Percentiles rank a stretch among this genome's conserved stretches.
Conservation (phyloP, 1,140 invertebrate genomes). For the Eumeta japonica region DNA sequence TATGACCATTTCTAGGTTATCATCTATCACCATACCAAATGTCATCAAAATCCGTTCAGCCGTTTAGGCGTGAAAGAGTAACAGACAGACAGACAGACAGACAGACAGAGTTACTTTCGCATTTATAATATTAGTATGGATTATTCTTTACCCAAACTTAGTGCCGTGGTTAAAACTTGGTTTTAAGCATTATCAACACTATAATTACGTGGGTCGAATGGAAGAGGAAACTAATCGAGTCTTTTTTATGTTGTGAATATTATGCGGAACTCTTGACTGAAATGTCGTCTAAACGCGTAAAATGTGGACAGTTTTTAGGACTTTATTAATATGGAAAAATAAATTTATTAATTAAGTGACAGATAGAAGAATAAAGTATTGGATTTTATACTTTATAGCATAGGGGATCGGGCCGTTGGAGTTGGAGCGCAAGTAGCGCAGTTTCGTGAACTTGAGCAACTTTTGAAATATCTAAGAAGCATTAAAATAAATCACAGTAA, state of each 20-base stretch:
- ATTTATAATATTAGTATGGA: no score
- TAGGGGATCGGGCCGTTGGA: conserved; percentile 16
- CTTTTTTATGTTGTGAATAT: conserved; percentile 20
- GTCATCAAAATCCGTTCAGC: no score
- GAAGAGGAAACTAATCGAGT: conserved; percentile 23
- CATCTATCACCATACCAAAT: no score
- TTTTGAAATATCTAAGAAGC: conserved; percentile 15
- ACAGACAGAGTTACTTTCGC: no score
- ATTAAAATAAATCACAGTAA: conserved; percentile 5
- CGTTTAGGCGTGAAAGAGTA: no score
- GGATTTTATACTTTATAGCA: conserved; percentile 18
- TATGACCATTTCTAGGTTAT: no score
- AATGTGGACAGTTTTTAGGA: conserved; percentile 11
- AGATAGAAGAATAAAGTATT: conserved; percentile 13
- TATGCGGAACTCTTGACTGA: conserved; percentile 18
- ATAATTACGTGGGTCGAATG: conserved; percentile 28
- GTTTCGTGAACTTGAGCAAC: conserved; percentile 14
- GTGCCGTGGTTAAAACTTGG: no score
- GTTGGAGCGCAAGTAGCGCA: conserved; percentile 17
- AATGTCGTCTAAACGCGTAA: conserved; percentile 16
- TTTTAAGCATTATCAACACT: conserved; percentile 22
- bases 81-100: no score
- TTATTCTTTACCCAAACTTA: no score
- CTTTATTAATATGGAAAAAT: conserved; percentile 16
- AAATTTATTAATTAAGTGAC: conserved; percentile 17